Evolutionary conservation across 2,797 vertebrate species (phyloP).

Genomic region (Chelidonichthys spinosus): DNA sequence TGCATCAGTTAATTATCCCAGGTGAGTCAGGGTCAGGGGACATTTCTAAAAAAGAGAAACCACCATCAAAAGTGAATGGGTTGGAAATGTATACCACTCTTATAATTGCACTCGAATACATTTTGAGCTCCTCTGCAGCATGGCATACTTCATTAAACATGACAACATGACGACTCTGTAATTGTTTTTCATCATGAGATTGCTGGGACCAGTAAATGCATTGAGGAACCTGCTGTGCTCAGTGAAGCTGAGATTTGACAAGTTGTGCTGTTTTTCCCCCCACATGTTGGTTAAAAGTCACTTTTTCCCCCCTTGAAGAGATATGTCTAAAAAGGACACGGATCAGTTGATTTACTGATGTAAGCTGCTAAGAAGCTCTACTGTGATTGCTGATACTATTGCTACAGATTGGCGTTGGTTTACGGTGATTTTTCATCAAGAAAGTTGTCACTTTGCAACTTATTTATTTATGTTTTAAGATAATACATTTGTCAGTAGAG

Average conservation of each 20-base stretch:
- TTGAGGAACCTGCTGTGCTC: conserved; percentile 4
- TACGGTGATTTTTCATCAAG: no score
- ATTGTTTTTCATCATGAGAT: neutral
- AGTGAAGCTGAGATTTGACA: neutral
- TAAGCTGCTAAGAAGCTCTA: neutral
- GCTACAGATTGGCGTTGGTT: no score
- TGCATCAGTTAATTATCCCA: neutral
- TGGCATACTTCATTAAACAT: neutral
- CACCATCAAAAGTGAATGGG: neutral
- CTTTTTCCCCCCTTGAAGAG: neutral
- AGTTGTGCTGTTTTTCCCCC: neutral
- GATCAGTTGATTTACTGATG: neutral
- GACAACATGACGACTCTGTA: conserved; percentile 14
- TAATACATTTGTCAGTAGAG: neutral
- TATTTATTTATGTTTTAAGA: neutral
- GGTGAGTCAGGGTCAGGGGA: neutral
- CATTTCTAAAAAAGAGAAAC: neutral
- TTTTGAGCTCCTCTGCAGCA: neutral
- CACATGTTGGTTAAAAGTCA: neutral
- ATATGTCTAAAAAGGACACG: no score
- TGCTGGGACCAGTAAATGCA: neutral
- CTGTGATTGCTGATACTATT: neutral
- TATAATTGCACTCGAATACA: neutral
- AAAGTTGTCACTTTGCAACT: neutral
- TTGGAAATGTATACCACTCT: neutral